phyloP scores from a whole-genome alignment of 1,140 invertebrate genomes.

The Drosophila saltans region DNA sequence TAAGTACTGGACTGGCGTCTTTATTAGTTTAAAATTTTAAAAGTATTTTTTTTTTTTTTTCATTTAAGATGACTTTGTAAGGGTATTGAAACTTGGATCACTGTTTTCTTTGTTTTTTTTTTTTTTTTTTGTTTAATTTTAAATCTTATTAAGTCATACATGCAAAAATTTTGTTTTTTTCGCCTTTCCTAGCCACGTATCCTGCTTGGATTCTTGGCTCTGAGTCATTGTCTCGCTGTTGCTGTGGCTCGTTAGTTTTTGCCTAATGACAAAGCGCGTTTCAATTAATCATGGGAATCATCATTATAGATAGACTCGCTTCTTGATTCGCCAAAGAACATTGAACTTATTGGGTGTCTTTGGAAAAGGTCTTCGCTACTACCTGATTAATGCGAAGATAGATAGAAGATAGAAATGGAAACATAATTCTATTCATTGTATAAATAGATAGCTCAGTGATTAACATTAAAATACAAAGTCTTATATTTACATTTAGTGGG shows the following conservation, averaged over 20 bases:
- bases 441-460: not conserved
- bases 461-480: not conserved
- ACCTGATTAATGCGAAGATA: constrained; percentile 9
- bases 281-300: constrained; percentile 67
- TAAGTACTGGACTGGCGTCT: no score
- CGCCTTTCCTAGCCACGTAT: constrained; percentile 51
- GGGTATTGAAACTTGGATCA: not conserved
- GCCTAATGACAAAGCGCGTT: constrained; percentile 10
- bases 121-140: constrained; percentile 14
- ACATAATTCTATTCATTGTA: not conserved
- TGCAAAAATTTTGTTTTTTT: constrained; percentile 65
- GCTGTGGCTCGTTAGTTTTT: constrained; percentile 5
- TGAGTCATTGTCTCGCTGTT: not conserved
- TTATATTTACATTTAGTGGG: not conserved
- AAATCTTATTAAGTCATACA: constrained; percentile 42
- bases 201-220: constrained; percentile 41
- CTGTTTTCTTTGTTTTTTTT: no score
- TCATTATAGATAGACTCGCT: constrained; percentile 1
- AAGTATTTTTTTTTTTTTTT: not conserved
- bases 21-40: no score
- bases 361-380: constrained; percentile 22
- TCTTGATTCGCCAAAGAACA: constrained; percentile 34
- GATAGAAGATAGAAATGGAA: constrained; percentile 4
- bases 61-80: not conserved
- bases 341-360: constrained; percentile 53